phyloP scores from a whole-genome alignment of 2,888 invertebrate genomes.

The Tenthredo distinguenda region DNA sequence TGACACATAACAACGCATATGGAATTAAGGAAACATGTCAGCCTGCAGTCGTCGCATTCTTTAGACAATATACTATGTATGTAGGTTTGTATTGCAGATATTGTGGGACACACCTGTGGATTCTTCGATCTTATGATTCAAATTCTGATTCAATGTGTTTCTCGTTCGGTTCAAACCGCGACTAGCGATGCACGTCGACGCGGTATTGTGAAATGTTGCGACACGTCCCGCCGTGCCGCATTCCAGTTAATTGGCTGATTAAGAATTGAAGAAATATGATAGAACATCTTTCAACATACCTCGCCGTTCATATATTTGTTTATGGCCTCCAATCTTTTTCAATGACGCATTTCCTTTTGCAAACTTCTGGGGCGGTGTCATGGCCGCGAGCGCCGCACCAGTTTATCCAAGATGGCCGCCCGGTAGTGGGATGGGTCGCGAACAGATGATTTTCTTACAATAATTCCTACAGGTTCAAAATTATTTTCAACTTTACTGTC shows the following conservation, averaged over 20 bases:
- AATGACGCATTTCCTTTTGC: slow-evolving; percentile 44
- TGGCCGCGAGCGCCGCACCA: slow-evolving; percentile 31
- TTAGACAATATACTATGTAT: not conserved
- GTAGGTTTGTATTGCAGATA: not conserved
- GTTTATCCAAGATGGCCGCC: slow-evolving; percentile 51
- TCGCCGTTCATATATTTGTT: slow-evolving; percentile 15
- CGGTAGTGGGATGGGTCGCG: slow-evolving; percentile 51
- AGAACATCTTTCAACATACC: not conserved
- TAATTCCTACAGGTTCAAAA: slow-evolving; percentile 1
- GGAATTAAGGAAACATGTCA: not conserved
- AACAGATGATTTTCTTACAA: slow-evolving; percentile 27
- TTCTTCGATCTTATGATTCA: not conserved
- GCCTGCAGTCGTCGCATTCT: not conserved
- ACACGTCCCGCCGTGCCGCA: not conserved
- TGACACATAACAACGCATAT: not conserved
- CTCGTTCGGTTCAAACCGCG: not conserved
- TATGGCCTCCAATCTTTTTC: not conserved
- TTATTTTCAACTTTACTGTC: not conserved
- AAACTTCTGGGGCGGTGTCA: slow-evolving; percentile 48
- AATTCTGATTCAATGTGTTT: not conserved
- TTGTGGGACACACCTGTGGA: not conserved
- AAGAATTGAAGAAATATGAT: not conserved
- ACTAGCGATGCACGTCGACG: not conserved
- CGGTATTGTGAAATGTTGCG: not conserved
- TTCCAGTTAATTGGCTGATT: not conserved